phyloP scores from a whole-genome alignment of 2,797 vertebrate species.

The Meda fulgida region DNA sequence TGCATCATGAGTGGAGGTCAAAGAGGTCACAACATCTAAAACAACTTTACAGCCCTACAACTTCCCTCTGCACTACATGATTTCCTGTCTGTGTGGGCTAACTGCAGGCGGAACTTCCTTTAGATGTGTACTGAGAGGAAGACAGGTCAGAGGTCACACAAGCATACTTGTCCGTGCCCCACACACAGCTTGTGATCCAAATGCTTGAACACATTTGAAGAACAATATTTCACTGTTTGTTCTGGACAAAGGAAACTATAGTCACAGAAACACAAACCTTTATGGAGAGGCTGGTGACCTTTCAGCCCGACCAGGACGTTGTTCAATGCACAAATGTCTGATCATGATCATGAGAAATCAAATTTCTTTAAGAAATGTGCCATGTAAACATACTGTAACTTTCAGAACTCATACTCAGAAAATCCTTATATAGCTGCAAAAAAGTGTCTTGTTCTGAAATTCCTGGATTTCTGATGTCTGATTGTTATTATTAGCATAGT shows the following conservation, averaged over 20 bases:
- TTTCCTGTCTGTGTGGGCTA: constrained; percentile 58
- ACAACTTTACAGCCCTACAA: constrained; percentile 57
- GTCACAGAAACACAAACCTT: constrained; percentile 22
- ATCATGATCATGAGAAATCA: background rate
- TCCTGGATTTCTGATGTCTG: background rate
- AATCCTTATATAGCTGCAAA: background rate
- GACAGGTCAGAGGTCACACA: constrained; percentile 58
- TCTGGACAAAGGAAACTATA: constrained; percentile 6
- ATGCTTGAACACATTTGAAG: background rate
- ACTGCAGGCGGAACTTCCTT: constrained; percentile 40
- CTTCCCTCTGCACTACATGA: constrained; percentile 56
- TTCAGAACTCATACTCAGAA: background rate
- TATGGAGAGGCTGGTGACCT: constrained; percentile 1
- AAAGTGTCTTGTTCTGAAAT: background rate
- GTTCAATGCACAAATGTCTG: background rate
- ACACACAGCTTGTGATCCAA: constrained; percentile 11
- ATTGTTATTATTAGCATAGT: background rate
- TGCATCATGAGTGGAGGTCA: constrained; percentile 43
- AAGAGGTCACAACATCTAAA: constrained; percentile 47
- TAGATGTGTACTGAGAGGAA: constrained; percentile 50
- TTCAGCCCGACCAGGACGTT: background rate
- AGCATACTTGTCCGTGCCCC: constrained; percentile 9
- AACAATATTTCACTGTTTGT: constrained; percentile 18
- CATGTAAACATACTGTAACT: background rate
- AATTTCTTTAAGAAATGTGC: background rate